phyloP scores from a whole-genome alignment of 2,888 invertebrate species.

The Calameuta idolon region DNA sequence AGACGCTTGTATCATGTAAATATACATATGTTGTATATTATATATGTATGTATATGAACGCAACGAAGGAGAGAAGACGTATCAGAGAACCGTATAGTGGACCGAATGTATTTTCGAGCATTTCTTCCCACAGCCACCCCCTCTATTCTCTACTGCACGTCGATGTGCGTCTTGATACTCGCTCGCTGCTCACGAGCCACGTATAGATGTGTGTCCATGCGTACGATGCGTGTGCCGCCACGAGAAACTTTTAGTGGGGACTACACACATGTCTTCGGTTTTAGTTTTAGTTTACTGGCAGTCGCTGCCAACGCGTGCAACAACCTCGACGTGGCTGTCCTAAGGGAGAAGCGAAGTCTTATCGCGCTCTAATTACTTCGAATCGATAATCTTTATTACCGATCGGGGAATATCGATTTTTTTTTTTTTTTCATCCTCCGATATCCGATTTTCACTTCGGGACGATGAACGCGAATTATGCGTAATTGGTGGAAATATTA shows the following conservation, averaged over 20 bases:
- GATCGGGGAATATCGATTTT: not conserved
- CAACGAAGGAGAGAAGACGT: not conserved
- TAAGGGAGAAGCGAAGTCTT: not conserved
- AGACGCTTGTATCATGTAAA: not conserved
- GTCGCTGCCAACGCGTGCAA: conserved; percentile 37
- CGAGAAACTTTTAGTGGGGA: conserved; percentile 37
- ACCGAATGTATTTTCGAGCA: conserved; percentile 20
- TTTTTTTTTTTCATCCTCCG: not conserved
- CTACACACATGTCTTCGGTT: conserved; percentile 63
- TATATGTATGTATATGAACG: conserved; percentile 24
- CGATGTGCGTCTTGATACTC: not conserved
- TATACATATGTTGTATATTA: not conserved
- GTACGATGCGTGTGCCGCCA: conserved; percentile 11
- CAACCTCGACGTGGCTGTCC: conserved; percentile 14
- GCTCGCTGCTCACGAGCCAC: conserved; percentile 5
- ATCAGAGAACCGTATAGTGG: not conserved
- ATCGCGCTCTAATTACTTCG: not conserved
- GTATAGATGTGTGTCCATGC: conserved; percentile 17
- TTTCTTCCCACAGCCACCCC: conserved; percentile 6
- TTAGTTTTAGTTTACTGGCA: conserved; percentile 61
- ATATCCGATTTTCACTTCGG: not conserved
- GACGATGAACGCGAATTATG: not conserved
- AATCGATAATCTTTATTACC: not conserved
- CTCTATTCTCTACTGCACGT: not conserved
- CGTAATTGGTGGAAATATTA: not conserved